Evolutionary conservation across 2,113 vertebrate species (phyloP), one percentile per base, ranked within the genome.

Genomic region (Gallinago jamesoni): DNA sequence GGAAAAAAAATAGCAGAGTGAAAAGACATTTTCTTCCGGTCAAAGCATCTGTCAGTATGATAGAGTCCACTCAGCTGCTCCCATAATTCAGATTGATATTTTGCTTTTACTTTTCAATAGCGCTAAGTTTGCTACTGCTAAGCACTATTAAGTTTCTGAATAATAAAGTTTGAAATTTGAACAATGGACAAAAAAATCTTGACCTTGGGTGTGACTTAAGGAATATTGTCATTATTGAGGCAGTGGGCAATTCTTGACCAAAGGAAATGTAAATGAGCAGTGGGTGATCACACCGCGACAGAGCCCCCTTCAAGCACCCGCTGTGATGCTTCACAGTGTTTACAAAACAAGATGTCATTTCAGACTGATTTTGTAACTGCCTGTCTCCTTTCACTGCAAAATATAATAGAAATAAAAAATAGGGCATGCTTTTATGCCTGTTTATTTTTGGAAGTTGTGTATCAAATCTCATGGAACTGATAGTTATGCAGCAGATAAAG

Each of bases 241-340:
- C 25, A 59, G 23, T 7, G 68, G 24, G 28, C 27, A 45, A n/a
- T 33, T 60, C 27, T 6, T 78, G 28, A 67, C 48, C 60, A 82
- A 24, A 85, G 8, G 35, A 82, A 84, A 30, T 28, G 10, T 28
- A 91, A 81, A 12, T 23, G 28, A 76, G 33, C n/a, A 37, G 14
- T 16, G 15, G 5, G 7, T 1, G 3, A 73, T 21, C 22, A 35
- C 0, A 2, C 20, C 70, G 24, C 10, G 63, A 28, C 7, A 70
- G 24, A 87, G 67, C 28, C 5, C 11, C 24, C 59, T 33, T 56
- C 31, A 52, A 79, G 72, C 39, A 62, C 8, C 7, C 6, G 50
- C 27, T n/a, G 25, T 43, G 33, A 47, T 68, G 33, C 31, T 74
- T 55, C 39, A 4, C 1, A 0, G 16, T 52, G 20, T 81, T 95